phyloP scores from a whole-genome alignment of 2,113 vertebrate species.

The cat (Felis catus) region F.catus_Fca126_mat1.0 CM031420.1:69010001-69010500 shows the following conservation, averaged over 20 bases:
- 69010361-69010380: neutral
- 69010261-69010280: neutral
- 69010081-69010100: neutral
- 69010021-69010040: neutral
- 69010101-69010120: neutral
- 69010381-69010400: neutral
- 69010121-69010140: neutral
- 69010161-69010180: neutral
- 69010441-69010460: neutral
- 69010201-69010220: neutral
- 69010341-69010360: neutral
- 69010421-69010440: neutral
- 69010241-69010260: neutral
- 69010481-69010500: neutral
- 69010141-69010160: neutral
- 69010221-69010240: neutral
- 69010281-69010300: neutral
- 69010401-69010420: neutral
- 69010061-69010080: neutral
- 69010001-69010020: neutral
- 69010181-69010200: neutral
- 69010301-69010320: neutral
- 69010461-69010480: neutral
- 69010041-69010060: neutral
- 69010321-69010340: neutral